phyloP scores from a whole-genome alignment of 2,888 invertebrate genomes.

The Andrena bicolor region DNA sequence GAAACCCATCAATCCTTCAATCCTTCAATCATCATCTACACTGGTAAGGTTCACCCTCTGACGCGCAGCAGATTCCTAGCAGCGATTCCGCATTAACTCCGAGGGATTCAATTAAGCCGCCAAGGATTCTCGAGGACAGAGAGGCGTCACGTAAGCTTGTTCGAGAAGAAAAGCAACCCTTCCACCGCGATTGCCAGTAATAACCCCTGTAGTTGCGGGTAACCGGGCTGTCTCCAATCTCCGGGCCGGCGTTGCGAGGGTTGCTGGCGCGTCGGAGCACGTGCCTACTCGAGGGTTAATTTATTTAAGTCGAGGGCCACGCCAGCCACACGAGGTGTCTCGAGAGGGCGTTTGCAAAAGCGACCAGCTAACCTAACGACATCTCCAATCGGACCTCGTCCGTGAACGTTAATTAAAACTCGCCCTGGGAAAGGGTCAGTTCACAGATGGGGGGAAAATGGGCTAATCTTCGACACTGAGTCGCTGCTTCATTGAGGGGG shows the following conservation, averaged over 20 bases:
- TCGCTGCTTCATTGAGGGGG: neutral
- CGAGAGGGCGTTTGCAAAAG: slow-evolving; percentile 34
- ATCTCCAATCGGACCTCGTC: neutral
- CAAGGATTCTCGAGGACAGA: slow-evolving; percentile 21
- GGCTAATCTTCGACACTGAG: slow-evolving; percentile 22
- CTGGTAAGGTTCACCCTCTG: slow-evolving; percentile 18
- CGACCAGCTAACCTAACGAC: slow-evolving; percentile 3
- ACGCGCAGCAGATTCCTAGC: neutral
- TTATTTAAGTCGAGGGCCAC: slow-evolving; percentile 52
- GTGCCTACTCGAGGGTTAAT: slow-evolving; percentile 73
- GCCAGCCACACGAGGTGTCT: slow-evolving; percentile 51
- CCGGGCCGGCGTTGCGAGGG: slow-evolving; percentile 37
- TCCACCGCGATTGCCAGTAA: slow-evolving; percentile 45
- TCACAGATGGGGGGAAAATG: slow-evolving; percentile 7
- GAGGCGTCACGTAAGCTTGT: neutral
- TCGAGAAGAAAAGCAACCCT: slow-evolving; percentile 31
- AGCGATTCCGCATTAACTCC: slow-evolving; percentile 13
- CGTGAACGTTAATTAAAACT: slow-evolving; percentile 51
- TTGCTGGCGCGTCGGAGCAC: slow-evolving; percentile 52
- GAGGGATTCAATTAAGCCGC: slow-evolving; percentile 45
- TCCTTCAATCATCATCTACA: neutral
- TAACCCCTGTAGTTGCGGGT: slow-evolving; percentile 52
- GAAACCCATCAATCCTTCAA: neutral
- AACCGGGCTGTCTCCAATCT: slow-evolving; percentile 39
- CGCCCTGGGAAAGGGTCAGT: neutral